Evolutionary conservation across 2,888 invertebrate species (phyloP).

Genomic region (Electrophaes corylata): DNA sequence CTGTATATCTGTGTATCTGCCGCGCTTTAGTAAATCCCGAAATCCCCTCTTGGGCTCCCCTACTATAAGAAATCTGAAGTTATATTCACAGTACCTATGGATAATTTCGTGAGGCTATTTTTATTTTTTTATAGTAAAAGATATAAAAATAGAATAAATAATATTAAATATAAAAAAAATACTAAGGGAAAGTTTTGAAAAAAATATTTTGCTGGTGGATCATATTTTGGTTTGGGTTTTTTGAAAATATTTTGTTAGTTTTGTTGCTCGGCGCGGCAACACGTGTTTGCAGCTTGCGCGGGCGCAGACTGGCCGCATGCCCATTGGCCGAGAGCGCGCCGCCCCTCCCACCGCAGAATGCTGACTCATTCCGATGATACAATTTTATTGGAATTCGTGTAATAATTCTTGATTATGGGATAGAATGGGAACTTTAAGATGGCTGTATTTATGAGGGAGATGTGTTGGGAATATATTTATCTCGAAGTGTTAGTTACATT

Average conservation of each 20-base stretch:
- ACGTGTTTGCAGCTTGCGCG: slow-evolving; percentile 64
- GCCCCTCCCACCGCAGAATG: slow-evolving; percentile 72
- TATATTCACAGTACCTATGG: too few species aligned
- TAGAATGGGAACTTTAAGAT: slow-evolving; percentile 32
- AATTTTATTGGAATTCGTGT: slow-evolving; percentile 35
- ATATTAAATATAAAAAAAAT: background rate
- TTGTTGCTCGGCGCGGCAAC: slow-evolving; percentile 36
- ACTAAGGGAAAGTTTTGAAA: background rate
- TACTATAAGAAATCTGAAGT: too few species aligned
- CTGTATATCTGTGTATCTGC: too few species aligned
- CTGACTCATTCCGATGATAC: slow-evolving; percentile 56
- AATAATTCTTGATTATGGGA: slow-evolving; percentile 40
- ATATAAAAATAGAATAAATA: too few species aligned
- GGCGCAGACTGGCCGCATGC: slow-evolving; percentile 54
- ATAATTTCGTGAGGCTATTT: too few species aligned
- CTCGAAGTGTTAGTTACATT: slow-evolving; percentile 9
- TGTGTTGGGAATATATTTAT: slow-evolving; percentile 18
- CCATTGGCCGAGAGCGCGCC: slow-evolving; percentile 71
- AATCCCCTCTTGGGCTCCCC: too few species aligned
- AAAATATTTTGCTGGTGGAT: background rate
- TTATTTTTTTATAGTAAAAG: too few species aligned
- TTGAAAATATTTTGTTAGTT: background rate
- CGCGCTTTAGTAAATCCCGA: too few species aligned
- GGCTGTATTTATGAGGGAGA: slow-evolving; percentile 26
- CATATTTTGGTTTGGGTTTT: background rate